Evolutionary conservation across 1,140 invertebrate genomes (phyloP), one percentile per base, ranked within the genome.

Genomic region (Psilanteris sp.): DNA sequence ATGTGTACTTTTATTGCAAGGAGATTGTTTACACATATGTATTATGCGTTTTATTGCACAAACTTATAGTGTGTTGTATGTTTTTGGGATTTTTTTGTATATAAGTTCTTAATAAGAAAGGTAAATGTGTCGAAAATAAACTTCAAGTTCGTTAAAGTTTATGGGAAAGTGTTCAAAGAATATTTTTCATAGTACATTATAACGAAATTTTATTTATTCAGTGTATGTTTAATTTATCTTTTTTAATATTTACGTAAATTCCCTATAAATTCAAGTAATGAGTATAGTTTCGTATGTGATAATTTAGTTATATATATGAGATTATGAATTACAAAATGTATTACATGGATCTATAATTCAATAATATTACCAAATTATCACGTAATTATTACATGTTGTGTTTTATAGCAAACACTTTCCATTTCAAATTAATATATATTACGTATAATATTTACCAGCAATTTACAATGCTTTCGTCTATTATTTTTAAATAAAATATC

Each of bases 361-460:
- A 46, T 1, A 20, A n/a, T 1, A 31, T 67, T 46, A 37, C 32
- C 43, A 64, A 70, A 76, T 76, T 76, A 64, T 39, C 64, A 59
- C 64, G 22, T 76, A 76, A 68, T 39, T 64, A 54, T 76, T 76
- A 76, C 64, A 76, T 70, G 70, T 59, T 24, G 61, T 67, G 70
- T 54, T 55, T 36, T 50, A 7, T 26, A 54, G 14, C 31, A 26
- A 22, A 22, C 18, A 34, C 41, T 50, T n/a, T 13, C 16, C 11
- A 24, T 54, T 52, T 54, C 6, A 46, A 55, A 7, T 41, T 31
- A 52, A 48, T 20, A 4, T 11, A 32, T 9, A 32, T 34, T 5
- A 6, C 10, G 11, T 18, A 10, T 27, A 52, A 64, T 29, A 3
- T 52, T 54, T 15, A 26, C 18, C 10, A 29, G 36, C 7, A 37